A percentile compares a stretch with the other conserved stretches of the same genome.
Evolutionary conservation across 1,140 invertebrate genomes (phyloP).

Genomic region (Rhopalosiphum maidis): DNA sequence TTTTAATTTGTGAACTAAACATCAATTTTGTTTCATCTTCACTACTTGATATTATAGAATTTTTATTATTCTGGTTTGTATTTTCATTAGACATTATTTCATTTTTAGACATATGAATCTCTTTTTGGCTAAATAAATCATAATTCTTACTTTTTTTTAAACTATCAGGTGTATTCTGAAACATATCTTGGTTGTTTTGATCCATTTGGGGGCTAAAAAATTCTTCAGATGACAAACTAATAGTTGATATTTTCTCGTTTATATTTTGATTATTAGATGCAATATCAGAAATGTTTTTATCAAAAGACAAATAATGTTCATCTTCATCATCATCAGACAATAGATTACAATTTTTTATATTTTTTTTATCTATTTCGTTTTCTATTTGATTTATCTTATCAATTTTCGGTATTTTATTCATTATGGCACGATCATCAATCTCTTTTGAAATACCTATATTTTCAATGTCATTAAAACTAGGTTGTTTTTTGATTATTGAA

Average conservation of each 20-base stretch:
- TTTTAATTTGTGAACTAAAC: background rate
- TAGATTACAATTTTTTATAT: background rate
- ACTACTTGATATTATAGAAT: background rate
- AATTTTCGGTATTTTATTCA: background rate
- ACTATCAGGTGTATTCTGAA: background rate
- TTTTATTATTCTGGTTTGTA: background rate
- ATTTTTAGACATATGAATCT: background rate
- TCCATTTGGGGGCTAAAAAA: background rate
- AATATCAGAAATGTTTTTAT: background rate
- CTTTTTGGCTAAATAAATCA: background rate
- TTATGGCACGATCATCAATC: background rate
- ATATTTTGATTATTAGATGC: background rate
- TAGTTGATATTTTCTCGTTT: background rate
- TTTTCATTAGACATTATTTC: background rate
- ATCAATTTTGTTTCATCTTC: background rate
- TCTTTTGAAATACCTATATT: background rate
- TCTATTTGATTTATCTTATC: background rate
- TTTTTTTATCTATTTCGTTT: background rate
- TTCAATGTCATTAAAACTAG: constrained; percentile 6
- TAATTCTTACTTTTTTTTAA: background rate
- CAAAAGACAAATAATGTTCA: constrained; percentile 12
- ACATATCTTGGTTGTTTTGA: background rate
- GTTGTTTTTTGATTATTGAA: background rate
- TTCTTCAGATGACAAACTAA: constrained; percentile 37
- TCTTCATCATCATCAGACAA: constrained; percentile 44